Percentiles rank a stretch among this genome's conserved stretches.
These are phyloP conservation scores for Drosophila anceps DNA, from an alignment of 2,888 invertebrate genomes.

Conservation along the genomic window DNA sequence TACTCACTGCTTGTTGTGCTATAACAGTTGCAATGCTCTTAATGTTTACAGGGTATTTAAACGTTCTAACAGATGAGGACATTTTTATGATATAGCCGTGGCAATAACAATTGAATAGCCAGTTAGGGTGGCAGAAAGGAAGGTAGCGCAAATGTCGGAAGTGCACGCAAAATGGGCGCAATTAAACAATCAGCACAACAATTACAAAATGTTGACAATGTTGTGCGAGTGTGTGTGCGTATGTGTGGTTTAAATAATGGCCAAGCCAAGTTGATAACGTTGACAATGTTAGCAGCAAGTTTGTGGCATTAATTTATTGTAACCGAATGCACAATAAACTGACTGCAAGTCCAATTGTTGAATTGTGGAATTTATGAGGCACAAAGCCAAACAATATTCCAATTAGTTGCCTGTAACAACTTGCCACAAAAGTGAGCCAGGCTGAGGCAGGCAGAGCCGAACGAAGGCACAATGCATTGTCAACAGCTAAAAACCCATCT, in stretches of 20 bases:
- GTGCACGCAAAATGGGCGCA: constrained; percentile 78
- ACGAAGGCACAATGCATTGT: background rate
- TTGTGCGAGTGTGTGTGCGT: constrained; percentile 12
- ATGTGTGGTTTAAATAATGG: constrained; percentile 49
- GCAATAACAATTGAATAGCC: constrained; percentile 28
- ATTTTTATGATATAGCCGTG: constrained; percentile 13
- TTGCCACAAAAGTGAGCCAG: constrained; percentile 2
- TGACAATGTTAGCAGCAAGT: constrained; percentile 77
- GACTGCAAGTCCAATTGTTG: constrained; percentile 49
- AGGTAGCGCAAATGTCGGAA: constrained; percentile 49
- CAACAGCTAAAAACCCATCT: constrained; percentile 54
- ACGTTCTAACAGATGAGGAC: background rate
- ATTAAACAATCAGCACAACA: constrained; percentile 81
- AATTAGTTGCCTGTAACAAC: constrained; percentile 51
- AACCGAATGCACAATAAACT: constrained; percentile 69
- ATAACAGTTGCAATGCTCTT: background rate
- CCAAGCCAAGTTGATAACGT: constrained; percentile 67
- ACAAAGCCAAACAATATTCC: constrained; percentile 45
- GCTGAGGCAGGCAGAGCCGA: background rate
- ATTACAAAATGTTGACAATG: constrained; percentile 66
- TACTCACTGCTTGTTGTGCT: background rate
- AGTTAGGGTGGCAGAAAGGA: constrained; percentile 19
- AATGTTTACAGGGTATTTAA: constrained; percentile 24
- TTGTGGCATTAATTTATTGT: constrained; percentile 76
- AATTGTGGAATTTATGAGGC: constrained; percentile 56